Conservation (phyloP, 2,797 vertebrate species). For the Falco concolor region DNA sequence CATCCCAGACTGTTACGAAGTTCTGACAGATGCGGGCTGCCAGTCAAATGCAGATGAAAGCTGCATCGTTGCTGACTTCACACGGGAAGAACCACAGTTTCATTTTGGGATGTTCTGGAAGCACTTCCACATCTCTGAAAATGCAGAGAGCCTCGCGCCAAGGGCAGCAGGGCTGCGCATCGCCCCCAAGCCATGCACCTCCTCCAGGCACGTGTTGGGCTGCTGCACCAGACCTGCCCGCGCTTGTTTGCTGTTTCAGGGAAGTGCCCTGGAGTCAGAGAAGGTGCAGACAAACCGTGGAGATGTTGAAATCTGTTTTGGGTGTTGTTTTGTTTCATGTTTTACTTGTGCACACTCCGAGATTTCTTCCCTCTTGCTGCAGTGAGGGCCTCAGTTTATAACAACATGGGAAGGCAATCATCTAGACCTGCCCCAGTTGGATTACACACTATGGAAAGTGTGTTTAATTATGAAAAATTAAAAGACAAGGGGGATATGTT, state of each 20-base stretch:
- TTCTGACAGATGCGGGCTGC: not conserved
- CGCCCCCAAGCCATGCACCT: rapidly evolving
- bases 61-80: not conserved
- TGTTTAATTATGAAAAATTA: constrained; percentile 74
- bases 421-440: constrained; percentile 47
- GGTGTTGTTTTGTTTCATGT: not conserved
- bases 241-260: not conserved
- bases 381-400: constrained; percentile 34
- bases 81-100: not conserved
- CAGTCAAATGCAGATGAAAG: not conserved
- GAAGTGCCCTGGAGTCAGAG: not conserved
- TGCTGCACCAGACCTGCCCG: not conserved
- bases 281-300: not conserved
- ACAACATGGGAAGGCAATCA: constrained; percentile 61
- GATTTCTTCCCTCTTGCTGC: constrained; percentile 41
- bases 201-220: not conserved
- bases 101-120: not conserved
- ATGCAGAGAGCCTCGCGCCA: not conserved
- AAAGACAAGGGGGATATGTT: constrained; percentile 60
- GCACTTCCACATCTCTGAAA: not conserved
- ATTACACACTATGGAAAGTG: constrained; percentile 41
- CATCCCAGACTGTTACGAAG: not conserved
- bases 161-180: not conserved
- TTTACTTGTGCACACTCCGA: not conserved
- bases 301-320: not conserved